phyloP scores from a whole-genome alignment of 2,888 invertebrate species.

The Synergus laeviventris region DNA sequence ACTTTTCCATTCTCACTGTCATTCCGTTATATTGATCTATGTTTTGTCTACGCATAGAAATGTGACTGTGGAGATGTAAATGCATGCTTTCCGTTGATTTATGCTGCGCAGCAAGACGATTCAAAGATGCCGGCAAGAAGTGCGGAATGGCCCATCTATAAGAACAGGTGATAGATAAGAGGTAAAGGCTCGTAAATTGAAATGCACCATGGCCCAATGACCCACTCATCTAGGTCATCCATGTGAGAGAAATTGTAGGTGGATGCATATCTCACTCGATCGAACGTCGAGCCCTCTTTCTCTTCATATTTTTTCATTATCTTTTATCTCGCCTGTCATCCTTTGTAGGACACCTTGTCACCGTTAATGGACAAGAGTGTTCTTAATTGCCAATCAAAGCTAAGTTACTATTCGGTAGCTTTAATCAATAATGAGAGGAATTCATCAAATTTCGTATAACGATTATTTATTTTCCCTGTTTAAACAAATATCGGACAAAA shows the following conservation, averaged over 20 bases:
- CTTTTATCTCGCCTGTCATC: not conserved
- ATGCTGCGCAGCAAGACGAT: conserved; percentile 41
- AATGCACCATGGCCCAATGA: conserved; percentile 56
- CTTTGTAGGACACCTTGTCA: conserved; percentile 13
- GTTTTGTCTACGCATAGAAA: conserved; percentile 17
- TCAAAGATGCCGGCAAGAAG: conserved; percentile 30
- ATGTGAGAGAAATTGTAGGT: conserved; percentile 64
- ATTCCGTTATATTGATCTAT: not conserved
- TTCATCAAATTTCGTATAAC: not conserved
- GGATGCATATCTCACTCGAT: conserved; percentile 48
- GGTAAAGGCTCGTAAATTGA: conserved; percentile 19
- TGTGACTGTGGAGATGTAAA: not conserved
- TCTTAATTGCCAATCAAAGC: conserved; percentile 11
- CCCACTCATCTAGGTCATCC: conserved; percentile 67
- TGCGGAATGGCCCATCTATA: conserved; percentile 49
- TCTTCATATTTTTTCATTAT: conserved; percentile 1
- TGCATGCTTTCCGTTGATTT: conserved; percentile 27
- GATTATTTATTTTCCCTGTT: not conserved
- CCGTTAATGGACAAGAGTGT: not conserved
- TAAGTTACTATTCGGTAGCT: not conserved
- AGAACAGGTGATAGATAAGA: conserved; percentile 46
- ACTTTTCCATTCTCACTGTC: too few species aligned
- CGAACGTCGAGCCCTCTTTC: conserved; percentile 23
- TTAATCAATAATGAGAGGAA: not conserved
- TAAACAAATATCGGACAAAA: not conserved